A percentile compares a stretch with the other conserved stretches of the same genome.
Evolutionary conservation across 2,888 invertebrate species (phyloP).

Genomic region (Myathropa florea): DNA sequence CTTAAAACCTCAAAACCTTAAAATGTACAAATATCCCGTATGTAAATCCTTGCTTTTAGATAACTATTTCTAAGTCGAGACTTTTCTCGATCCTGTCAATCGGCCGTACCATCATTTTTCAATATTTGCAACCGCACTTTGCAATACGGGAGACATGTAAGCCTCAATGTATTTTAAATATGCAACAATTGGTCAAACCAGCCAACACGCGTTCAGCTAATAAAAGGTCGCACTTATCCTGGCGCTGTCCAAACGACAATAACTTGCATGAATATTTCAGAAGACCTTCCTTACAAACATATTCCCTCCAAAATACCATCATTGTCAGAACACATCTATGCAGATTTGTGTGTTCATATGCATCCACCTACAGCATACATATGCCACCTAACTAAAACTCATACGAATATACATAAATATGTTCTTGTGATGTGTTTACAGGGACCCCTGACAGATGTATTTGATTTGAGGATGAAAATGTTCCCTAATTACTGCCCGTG

Average conservation of each 20-base stretch:
- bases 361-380: slow-evolving; percentile 1
- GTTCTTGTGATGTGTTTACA: slow-evolving; percentile 25
- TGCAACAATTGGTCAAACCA: slow-evolving; percentile 30
- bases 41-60: too few species aligned
- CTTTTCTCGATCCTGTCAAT: neutral
- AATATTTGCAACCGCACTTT: neutral
- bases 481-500: slow-evolving; percentile 59
- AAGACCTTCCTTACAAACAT: slow-evolving; percentile 42
- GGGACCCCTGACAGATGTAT: slow-evolving; percentile 62
- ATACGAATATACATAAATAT: neutral
- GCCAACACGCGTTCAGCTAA: slow-evolving; percentile 12
- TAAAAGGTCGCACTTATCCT: slow-evolving; percentile 31
- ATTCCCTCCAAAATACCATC: slow-evolving; percentile 34
- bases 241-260: slow-evolving; percentile 58
- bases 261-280: slow-evolving; percentile 60
- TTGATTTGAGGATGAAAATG: slow-evolving; percentile 68
- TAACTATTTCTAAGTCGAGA: too few species aligned
- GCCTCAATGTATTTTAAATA: slow-evolving; percentile 3
- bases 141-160: neutral
- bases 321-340: neutral
- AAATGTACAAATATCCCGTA: too few species aligned
- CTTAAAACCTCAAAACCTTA: too few species aligned
- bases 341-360: neutral
- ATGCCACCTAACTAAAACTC: neutral
- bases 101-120: neutral